Percentiles rank a stretch among this genome's conserved stretches.
These are phyloP conservation scores for Auanema sp. DNA, from an alignment of 2,888 invertebrate genomes.

Conservation along the genomic window DNA sequence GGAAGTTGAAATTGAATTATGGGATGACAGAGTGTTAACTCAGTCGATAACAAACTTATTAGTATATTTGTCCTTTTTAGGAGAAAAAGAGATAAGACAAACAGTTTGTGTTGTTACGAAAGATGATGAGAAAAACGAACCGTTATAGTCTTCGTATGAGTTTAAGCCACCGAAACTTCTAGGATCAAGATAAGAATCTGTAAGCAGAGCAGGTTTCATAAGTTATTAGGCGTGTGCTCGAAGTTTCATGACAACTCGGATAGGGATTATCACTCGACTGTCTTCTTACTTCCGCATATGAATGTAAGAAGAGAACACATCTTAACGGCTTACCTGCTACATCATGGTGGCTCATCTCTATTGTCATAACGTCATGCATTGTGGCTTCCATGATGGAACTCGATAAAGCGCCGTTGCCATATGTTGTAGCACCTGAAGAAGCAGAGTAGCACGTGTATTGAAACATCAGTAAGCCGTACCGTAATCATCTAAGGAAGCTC, in stretches of 20 bases:
- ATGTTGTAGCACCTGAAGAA: slow-evolving; percentile 1
- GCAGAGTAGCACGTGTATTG: background rate
- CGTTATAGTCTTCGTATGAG: slow-evolving; percentile 17
- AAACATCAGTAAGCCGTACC: background rate
- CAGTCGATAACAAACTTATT: no score
- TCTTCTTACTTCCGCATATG: no score
- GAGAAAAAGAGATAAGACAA: background rate
- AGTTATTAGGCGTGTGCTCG: no score
- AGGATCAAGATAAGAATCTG: slow-evolving; percentile 23
- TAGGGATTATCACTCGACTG: no score
- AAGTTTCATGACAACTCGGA: no score
- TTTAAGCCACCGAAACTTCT: slow-evolving; percentile 23
- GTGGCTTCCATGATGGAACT: slow-evolving; percentile 23
- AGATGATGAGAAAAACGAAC: background rate
- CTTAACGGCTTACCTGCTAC: slow-evolving; percentile 14
- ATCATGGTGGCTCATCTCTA: slow-evolving; percentile 26
- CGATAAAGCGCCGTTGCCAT: slow-evolving; percentile 9
- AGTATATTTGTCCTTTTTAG: no score
- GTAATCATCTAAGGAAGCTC: slow-evolving; percentile 17
- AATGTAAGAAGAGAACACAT: no score
- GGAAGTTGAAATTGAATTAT: no score
- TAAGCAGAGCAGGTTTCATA: background rate
- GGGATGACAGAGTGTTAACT: no score
- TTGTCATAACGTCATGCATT: slow-evolving; percentile 25
- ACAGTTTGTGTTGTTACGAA: background rate